Base-by-base conservation (phyloP, 2,113 vertebrate genomes). In the Bos indicus region DNA sequence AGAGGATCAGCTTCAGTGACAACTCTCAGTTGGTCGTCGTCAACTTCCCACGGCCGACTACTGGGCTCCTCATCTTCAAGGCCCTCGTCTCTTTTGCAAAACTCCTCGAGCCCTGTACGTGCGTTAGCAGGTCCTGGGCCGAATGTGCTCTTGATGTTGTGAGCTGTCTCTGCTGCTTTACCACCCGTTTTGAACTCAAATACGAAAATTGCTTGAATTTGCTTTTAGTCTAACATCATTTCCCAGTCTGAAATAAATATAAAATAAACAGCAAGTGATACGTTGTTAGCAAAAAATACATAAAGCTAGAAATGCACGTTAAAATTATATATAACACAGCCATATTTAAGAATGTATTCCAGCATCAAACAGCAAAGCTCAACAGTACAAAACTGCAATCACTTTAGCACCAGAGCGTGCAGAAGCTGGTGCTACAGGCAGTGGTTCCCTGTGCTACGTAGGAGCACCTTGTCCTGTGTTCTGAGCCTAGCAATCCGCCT, bases 381-480 rank as follows among this genome's bases (percentile, higher is more conserved):
- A 3, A 71, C 64, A 71, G 17, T 21, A 21, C 64, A 67, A 10
- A 67, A 67, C 64, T 0, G 0, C 64, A 36, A 21, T 67, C 21
- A 11, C 9, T 71, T 6, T 36, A 36, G 64, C 3, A 0, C n/a
- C n/a, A 3, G 64, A 5, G 64, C 0, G 0, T 10, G 64, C n/a
- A 6, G 64, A 21, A 71, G 64, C 0, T 36, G n/a, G 19, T 11
- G 2, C 17, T 2, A 0, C 1, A 10, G 17, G 17, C 21, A n/a
- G 33, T 0, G 11, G n/a, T 10, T 10, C 9, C 16, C 17, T 21
- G n/a, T 5, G 9, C 62, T 36, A 1, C 1, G 6, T 11, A 36
- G 64, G 17, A 21, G 64, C n/a, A 2, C 64, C 64, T 21, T 36
- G n/a, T 11, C 9, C 1, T 11, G n/a, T 21, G 2, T 36, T 21